Evolutionary conservation across 2,113 vertebrate genomes (phyloP).

Genomic region (Grammatotria lemairii): DNA sequence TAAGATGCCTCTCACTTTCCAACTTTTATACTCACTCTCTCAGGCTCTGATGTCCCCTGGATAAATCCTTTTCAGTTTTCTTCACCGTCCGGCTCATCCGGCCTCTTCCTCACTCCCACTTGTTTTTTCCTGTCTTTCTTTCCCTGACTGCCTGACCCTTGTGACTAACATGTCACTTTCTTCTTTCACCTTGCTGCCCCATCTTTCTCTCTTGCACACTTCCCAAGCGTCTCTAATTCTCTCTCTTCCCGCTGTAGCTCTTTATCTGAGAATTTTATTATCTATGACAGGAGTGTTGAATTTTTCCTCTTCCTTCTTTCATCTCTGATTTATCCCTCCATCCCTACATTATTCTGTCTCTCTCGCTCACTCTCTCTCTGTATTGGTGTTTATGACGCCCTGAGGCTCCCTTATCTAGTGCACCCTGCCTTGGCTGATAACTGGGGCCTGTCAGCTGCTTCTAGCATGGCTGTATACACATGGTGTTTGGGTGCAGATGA

Average conservation of each 20-base stretch:
- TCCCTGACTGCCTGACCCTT: not conserved
- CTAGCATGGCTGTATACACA: not conserved
- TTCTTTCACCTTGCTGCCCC: not conserved
- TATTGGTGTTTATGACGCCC: slow-evolving; percentile 52
- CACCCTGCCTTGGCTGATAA: slow-evolving; percentile 48
- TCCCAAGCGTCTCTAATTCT: not conserved
- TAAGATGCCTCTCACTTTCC: not conserved
- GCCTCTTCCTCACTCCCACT: not conserved
- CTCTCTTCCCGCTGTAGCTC: not conserved
- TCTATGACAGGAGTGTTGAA: slow-evolving; percentile 44
- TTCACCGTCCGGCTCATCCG: not conserved
- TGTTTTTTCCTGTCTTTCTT: not conserved
- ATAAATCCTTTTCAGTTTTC: not conserved
- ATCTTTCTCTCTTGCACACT: not conserved
- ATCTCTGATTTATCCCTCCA: slow-evolving; percentile 35
- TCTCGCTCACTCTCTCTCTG: not conserved
- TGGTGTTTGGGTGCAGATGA: not conserved
- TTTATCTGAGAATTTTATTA: slow-evolving; percentile 47
- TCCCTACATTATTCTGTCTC: not conserved
- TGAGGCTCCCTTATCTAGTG: slow-evolving; percentile 34
- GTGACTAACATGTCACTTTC: not conserved
- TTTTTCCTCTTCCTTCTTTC: slow-evolving; percentile 35
- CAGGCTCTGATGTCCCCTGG: not conserved
- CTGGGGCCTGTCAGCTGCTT: slow-evolving; percentile 37
- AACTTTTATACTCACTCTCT: not conserved